Evolutionary conservation across 2,888 invertebrate species (phyloP), one percentile per base, ranked within the genome.

Genomic region (Pinctada fucata): DNA sequence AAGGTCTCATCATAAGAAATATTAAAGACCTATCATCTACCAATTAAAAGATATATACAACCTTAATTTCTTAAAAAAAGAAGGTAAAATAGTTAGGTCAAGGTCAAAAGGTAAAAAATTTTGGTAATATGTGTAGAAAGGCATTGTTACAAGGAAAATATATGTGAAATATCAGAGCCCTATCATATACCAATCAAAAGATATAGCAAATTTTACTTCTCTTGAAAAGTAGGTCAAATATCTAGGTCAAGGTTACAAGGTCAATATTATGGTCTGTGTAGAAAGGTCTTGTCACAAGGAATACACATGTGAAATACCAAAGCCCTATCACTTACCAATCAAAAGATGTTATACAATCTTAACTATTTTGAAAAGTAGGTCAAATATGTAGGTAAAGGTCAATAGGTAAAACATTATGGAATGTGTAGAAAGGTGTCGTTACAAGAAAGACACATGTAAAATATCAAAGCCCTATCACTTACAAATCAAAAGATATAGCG

Each of bases 251-350:
- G 13, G 58, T 58, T 6, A 58, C 58, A 58, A 58, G 58, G 58
- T 58, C 58, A 58, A 58, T 10, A 58, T 10, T 6, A 6, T 58
- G 58, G 58, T 58, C 6, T 13, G 6, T 6, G 13, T 13, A 10
- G 58, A 58, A 58, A 58, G 58, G 58, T 58, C 58, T 58, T 58
- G 58, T 13, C 58, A 58, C 58, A 58, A 58, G 58, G 58, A 58
- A 58, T 58, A 58, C 58, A 58, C 58, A 10, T 58, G 13, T 58
- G 13, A 10, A 58, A 13, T 58, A 58, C 13, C 8, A 58, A 58
- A 13, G 58, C 13, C 58, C 58, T 13, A 58, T 58, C 58, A 10
- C 58, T 58, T 58, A 10, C 13, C 0, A 10, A 1, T 58, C 58
- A 58, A 58, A 58, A 58, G 58, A 10, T 58, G 13, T 58, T 31